phyloP scores from a whole-genome alignment of 2,888 invertebrate genomes.

The Linyphia triangularis region DNA sequence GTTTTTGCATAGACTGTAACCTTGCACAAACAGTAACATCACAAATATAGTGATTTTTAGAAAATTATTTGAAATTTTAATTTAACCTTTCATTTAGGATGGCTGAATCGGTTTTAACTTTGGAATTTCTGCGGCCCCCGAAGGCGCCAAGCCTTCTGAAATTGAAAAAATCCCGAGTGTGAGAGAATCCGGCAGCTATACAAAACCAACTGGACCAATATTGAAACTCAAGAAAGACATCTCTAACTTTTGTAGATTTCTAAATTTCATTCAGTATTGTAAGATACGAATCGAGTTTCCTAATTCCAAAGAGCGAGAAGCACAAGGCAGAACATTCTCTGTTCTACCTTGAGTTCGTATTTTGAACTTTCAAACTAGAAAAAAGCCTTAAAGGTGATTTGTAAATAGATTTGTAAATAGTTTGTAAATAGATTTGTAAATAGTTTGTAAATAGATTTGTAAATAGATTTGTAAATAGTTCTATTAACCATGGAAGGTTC shows the following conservation, averaged over 20 bases:
- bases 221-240: constrained; percentile 32
- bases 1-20: too few relatives aligned
- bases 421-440: too few relatives aligned
- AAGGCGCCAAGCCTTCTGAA: too few relatives aligned
- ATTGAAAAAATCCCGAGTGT: not conserved
- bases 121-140: too few relatives aligned
- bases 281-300: constrained; percentile 27
- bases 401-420: constrained; percentile 26
- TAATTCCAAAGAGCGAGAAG: not conserved
- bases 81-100: too few relatives aligned
- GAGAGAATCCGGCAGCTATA: not conserved
- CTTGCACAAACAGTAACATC: too few relatives aligned
- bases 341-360: constrained; percentile 35
- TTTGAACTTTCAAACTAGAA: constrained; percentile 14
- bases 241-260: constrained; percentile 6
- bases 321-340: constrained; percentile 3
- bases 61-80: too few relatives aligned
- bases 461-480: too few relatives aligned
- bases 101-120: too few relatives aligned
- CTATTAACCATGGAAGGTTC: not conserved
- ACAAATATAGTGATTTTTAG: too few relatives aligned
- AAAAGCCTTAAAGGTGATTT: not conserved
- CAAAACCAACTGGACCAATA: constrained; percentile 37
- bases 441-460: too few relatives aligned
- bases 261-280: constrained; percentile 22